Percentiles rank a stretch among this genome's conserved stretches.
phyloP scores from a whole-genome alignment of 2,113 vertebrate species.

The Apaloderma vittatum region DNA sequence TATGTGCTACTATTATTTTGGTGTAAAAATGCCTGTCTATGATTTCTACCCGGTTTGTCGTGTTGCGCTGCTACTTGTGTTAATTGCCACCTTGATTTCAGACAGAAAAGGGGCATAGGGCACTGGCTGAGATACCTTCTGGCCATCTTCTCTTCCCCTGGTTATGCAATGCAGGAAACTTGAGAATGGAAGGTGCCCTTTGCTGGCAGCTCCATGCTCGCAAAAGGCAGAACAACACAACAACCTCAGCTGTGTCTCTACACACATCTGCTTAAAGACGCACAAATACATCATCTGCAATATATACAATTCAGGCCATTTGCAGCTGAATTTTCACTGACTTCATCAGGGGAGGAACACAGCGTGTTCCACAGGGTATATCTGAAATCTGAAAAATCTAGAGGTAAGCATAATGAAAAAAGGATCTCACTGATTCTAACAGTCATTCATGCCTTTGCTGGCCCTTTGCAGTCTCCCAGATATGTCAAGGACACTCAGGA shows the following conservation, averaged over 20 bases:
- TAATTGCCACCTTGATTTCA: background rate
- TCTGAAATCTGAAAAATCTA: background rate
- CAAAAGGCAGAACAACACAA: background rate
- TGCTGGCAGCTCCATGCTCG: background rate
- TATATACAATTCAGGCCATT: background rate
- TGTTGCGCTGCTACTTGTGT: background rate
- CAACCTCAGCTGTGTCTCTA: background rate
- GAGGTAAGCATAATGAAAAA: background rate
- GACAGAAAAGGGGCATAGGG: background rate
- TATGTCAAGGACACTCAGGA: background rate
- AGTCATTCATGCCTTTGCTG: background rate
- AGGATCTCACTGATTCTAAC: background rate
- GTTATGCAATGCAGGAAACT: background rate
- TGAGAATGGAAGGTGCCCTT: background rate
- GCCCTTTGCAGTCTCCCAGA: background rate
- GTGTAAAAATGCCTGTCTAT: background rate
- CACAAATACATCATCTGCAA: background rate
- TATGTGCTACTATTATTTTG: background rate
- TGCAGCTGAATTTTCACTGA: background rate
- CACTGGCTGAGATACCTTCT: background rate
- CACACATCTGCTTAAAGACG: background rate
- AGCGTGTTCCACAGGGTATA: background rate
- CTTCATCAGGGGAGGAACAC: background rate
- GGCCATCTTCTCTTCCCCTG: background rate
- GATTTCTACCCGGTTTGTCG: background rate